Percentiles rank a stretch among this genome's conserved stretches.
Evolutionary conservation across 1,140 invertebrate species (phyloP).

Genomic region (Hyles euphorbiae): DNA sequence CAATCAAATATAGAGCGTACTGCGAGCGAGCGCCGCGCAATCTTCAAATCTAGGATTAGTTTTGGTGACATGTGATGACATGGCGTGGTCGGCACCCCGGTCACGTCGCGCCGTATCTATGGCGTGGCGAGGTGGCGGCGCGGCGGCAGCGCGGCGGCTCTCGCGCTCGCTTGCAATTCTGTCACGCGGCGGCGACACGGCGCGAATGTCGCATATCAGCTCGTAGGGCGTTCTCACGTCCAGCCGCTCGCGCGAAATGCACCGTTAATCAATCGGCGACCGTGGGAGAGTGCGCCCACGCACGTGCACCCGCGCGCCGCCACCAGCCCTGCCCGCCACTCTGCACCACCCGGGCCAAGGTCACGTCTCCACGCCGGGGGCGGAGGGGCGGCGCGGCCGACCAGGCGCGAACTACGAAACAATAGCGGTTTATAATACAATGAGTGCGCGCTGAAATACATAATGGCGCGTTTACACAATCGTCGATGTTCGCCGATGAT

Average conservation of each 20-base stretch:
- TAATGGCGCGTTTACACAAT: no score
- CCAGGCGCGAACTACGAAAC: conserved; percentile 66
- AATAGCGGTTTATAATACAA: conserved; percentile 71
- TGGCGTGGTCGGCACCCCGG: neutral
- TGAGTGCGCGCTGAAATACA: conserved; percentile 63
- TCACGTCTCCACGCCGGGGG: neutral
- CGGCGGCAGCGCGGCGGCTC: neutral
- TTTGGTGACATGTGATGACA: no score
- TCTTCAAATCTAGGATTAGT: no score
- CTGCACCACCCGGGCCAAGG: neutral
- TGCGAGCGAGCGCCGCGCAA: neutral
- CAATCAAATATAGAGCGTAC: neutral
- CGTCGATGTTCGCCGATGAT: no score
- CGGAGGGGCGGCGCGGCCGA: conserved; percentile 19
- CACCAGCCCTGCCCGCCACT: conserved; percentile 6
- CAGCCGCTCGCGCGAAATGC: conserved; percentile 31
- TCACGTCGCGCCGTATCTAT: neutral
- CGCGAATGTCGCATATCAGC: conserved; percentile 40
- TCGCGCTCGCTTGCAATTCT: conserved; percentile 29
- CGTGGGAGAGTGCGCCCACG: conserved; percentile 39
- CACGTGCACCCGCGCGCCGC: conserved; percentile 26
- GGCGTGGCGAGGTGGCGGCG: neutral
- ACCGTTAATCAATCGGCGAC: conserved; percentile 59
- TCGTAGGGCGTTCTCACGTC: conserved; percentile 42
- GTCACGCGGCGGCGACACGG: conserved; percentile 41